phyloP scores from a whole-genome alignment of 2,113 vertebrate genomes.

The Oncorhynchus tshawytscha region DNA sequence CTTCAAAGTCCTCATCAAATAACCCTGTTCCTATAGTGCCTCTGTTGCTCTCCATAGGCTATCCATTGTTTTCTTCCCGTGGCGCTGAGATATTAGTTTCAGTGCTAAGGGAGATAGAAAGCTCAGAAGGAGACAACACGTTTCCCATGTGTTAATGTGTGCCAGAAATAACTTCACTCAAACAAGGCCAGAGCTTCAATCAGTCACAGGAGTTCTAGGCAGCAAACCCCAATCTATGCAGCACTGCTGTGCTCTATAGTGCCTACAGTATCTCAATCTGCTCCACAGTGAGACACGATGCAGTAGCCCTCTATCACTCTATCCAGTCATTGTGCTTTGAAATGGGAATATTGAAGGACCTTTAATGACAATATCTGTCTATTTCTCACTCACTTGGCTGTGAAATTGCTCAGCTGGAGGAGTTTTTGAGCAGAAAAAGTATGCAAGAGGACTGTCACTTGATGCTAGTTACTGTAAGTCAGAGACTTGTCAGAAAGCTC shows the following conservation, averaged over 20 bases:
- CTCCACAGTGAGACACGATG: constrained; percentile 42
- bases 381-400: not conserved
- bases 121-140: constrained; percentile 65
- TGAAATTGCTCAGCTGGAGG: not conserved
- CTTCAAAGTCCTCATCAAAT: too few relatives aligned
- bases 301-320: not conserved
- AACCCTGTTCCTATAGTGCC: not conserved
- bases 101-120: constrained; percentile 33
- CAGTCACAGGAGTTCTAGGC: constrained; percentile 55
- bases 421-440: too few relatives aligned
- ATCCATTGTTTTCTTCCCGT: constrained; percentile 1
- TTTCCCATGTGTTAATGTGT: constrained; percentile 55
- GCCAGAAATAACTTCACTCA: constrained; percentile 69
- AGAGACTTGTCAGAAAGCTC: not conserved
- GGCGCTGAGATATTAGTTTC: constrained; percentile 23
- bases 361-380: not conserved
- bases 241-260: constrained; percentile 28
- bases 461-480: not conserved
- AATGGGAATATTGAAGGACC: not conserved
- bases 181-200: constrained; percentile 64
- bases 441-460: not conserved
- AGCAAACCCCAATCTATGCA: constrained; percentile 37
- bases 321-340: not conserved
- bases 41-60: not conserved
- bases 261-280: constrained; percentile 16